Conservation (phyloP, 37 sponge, comb jelly and placozoan genomes). For the Crambe crambe region DNA sequence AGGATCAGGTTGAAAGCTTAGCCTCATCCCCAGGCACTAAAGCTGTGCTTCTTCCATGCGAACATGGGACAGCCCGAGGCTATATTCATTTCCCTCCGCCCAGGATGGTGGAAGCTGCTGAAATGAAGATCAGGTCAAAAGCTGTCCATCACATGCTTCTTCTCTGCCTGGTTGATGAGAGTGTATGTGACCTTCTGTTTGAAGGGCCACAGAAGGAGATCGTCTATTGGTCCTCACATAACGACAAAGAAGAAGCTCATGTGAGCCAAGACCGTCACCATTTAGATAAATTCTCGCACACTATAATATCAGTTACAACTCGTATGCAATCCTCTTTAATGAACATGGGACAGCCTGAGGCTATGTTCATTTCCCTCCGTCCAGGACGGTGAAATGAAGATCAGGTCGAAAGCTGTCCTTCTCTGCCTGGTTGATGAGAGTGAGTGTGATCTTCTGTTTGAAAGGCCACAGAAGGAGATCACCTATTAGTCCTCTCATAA, state of each 20-base stretch:
- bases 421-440: conserved; percentile 61
- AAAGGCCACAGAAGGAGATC: conserved; percentile 77
- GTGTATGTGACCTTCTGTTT: conserved; percentile 71
- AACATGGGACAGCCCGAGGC: conserved; percentile 77
- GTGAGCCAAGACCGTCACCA: conserved; percentile 79
- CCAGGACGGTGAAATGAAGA: conserved; percentile 59
- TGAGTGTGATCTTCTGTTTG: conserved; percentile 70
- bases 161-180: conserved; percentile 72
- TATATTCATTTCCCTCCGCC: no score
- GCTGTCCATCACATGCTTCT: no score
- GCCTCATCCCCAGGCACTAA: no score
- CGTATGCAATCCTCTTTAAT: conserved; percentile 77
- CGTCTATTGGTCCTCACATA: conserved; percentile 72
- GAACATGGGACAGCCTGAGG: conserved; percentile 78
- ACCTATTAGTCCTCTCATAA: conserved; percentile 71
- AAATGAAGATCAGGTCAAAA: no score
- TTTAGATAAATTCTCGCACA: conserved; percentile 73
- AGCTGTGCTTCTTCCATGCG: no score
- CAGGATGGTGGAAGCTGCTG: no score
- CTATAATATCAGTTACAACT: no score
- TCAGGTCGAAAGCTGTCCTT: conserved; percentile 74
- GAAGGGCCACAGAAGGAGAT: conserved; percentile 75
- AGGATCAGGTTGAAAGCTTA: no score
- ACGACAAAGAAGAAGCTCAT: conserved; percentile 76
- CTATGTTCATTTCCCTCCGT: conserved; percentile 76